Evolutionary conservation across 2,797 vertebrate genomes (phyloP), one percentile per base, ranked within the genome.

Genomic region (Aulostomus chinensis): DNA sequence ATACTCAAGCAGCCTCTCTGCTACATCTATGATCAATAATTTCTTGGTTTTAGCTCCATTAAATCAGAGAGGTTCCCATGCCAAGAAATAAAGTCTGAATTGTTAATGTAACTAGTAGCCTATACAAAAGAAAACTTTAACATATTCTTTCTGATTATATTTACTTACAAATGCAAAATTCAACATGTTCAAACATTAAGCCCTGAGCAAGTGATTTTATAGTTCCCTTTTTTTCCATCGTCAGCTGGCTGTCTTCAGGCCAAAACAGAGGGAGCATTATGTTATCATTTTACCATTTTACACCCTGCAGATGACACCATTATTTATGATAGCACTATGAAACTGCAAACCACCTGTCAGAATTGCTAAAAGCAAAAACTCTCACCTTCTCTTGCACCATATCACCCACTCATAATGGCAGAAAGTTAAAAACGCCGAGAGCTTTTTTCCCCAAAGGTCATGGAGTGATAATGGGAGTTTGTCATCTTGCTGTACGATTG

Each of bases 381-480:
- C 30, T 31, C 43, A 28, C 13, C 39, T 32, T 29, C 22, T 21
- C 22, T 36, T 9, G 10, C 35, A 25, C 20, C 5, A 1, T 5
- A 42, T 51, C 46, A 28, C 11, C 37, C 16, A 13, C 24, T 43
- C 25, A 56, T 48, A 42, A 68, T 16, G 4, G 25, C 9, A 55
- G 38, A 29, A 69, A 45, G 53, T 49, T 15, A 18, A 66, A 74
- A n/a, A 59, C 8, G 32, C 52, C 13, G 0, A 0, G 2, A 57
- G 75, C 37, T 35, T 63, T 56, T 1, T 55, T 48, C 50, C 24
- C 8, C 33, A 42, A n/a, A 71, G 66, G 58, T 65, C 68, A 64
- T 41, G 34, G 61, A 37, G 60, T 61, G 51, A 67, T 78, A 74
- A 84, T 65, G 73, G 80, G 71, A 70, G 25, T 63, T 65, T 67